phyloP scores from a whole-genome alignment of 2,113 vertebrate genomes.

The Columba janthina region DNA sequence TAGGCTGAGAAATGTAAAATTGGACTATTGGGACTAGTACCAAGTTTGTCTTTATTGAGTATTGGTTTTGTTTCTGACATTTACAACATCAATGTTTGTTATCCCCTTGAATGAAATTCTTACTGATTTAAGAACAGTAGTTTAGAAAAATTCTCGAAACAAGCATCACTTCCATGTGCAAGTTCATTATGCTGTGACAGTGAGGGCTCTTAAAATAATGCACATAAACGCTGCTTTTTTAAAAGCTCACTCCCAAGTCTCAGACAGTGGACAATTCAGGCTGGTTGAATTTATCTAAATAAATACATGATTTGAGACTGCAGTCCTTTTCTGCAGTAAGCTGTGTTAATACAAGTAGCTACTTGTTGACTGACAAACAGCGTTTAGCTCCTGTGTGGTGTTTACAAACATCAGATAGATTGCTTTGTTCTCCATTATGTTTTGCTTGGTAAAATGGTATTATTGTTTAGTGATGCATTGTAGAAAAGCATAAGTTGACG shows the following conservation, averaged over 20 bases:
- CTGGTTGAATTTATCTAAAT: not conserved
- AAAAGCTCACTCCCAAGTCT: not conserved
- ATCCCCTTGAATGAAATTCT: not conserved
- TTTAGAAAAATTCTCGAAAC: not conserved
- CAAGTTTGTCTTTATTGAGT: not conserved
- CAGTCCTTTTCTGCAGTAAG: not conserved
- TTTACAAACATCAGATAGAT: not conserved
- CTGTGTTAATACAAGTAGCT: not conserved
- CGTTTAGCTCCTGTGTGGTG: not conserved
- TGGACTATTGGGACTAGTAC: not conserved
- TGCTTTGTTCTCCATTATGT: not conserved
- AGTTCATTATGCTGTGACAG: not conserved
- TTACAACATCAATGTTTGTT: not conserved
- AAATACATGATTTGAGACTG: not conserved
- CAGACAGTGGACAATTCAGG: not conserved
- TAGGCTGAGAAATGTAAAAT: not conserved
- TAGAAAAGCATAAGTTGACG: not conserved
- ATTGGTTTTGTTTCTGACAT: not conserved
- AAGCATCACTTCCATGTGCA: not conserved
- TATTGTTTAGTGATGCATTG: not conserved
- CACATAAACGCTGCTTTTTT: not conserved
- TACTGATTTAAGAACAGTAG: not conserved
- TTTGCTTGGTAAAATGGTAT: not conserved
- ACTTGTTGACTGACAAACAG: not conserved
- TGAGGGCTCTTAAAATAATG: not conserved